Percentiles rank a stretch among this genome's conserved stretches.
Evolutionary conservation across 2,888 invertebrate species (phyloP).

Genomic region (Stenodema calcarata): DNA sequence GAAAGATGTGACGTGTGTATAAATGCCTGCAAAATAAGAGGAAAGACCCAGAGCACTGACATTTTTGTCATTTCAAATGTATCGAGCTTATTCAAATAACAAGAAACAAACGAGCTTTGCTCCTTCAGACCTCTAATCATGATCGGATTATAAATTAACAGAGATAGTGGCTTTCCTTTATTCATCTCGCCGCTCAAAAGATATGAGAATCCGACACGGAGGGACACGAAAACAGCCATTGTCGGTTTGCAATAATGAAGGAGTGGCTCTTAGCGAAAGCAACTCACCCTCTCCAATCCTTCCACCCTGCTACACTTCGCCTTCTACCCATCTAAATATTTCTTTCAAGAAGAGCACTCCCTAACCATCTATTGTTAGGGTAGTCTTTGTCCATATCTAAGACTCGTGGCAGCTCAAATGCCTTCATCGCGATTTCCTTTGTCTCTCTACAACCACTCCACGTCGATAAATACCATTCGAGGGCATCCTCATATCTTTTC

Average conservation of each 20-base stretch:
- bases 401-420: constrained; percentile 39
- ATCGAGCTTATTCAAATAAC: background rate
- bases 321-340: constrained; percentile 40
- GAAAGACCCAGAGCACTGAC: too few relatives aligned
- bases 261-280: constrained; percentile 44
- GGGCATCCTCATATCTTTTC: constrained; percentile 6
- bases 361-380: constrained; percentile 42
- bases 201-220: constrained; percentile 29
- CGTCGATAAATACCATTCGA: constrained; percentile 31
- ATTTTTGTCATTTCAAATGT: too few relatives aligned
- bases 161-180: background rate
- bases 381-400: constrained; percentile 44
- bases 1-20: too few relatives aligned
- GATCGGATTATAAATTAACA: constrained; percentile 4
- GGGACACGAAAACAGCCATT: constrained; percentile 37
- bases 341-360: constrained; percentile 32
- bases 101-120: background rate
- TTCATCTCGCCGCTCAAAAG: constrained; percentile 1
- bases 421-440: constrained; percentile 40
- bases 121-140: background rate
- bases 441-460: constrained; percentile 32
- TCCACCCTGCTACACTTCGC: background rate
- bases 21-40: too few relatives aligned
- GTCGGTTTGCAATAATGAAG: constrained; percentile 36
- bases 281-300: background rate